Base-by-base conservation (phyloP, 1,140 invertebrate species). In the Papilio polyxenes region DNA sequence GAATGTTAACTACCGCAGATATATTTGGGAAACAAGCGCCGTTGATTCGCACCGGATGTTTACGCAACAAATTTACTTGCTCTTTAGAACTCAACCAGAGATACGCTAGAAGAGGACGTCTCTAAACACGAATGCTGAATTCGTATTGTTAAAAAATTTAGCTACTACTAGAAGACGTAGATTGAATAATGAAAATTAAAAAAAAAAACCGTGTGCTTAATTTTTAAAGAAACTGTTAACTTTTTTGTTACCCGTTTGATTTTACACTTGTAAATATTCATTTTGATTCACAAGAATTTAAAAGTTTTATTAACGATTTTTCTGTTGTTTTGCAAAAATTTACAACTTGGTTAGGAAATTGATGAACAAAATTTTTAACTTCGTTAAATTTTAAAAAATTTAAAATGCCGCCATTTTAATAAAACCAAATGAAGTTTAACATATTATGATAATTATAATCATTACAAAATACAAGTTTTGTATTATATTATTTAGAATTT, bases 1-100 rank as follows among this genome's bases (percentile, higher is more conserved):
- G 82, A 78, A 80, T 81, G 80, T 82, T 82, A 84, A 85, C 82
- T 86, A 80, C 59, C 23, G 20, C 75, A 31, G 56, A 48, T 37
- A 23, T 65, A 65, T 80, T 80, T 65, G 17, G 40, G 59, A 48
- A 80, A 80, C 78, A 69, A 65, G 59, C 48, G 75, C 44, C 48
- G 75, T 77, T 31, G 65, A 72, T 37, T 31, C 75, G 48, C 49
- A 23, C 48, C 75, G 75, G 75, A 77, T 77, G 44, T 77, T 77
- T 77, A 53, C 65, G 65, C 65, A 72, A 72, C 65, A 72, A 72
- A 72, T 72, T 72, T 72, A 72, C 65, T 72, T 15, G 65, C 49
- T 75, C 17, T 49, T 75, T 75, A 49, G 17, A 75, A 75, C 40
- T 75, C 40, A 75, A 49, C n/a, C 74, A 75, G 74, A 75, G 48